Conservation (phyloP, 2,797 vertebrate species). For the Lateolabrax maculatus region DNA sequence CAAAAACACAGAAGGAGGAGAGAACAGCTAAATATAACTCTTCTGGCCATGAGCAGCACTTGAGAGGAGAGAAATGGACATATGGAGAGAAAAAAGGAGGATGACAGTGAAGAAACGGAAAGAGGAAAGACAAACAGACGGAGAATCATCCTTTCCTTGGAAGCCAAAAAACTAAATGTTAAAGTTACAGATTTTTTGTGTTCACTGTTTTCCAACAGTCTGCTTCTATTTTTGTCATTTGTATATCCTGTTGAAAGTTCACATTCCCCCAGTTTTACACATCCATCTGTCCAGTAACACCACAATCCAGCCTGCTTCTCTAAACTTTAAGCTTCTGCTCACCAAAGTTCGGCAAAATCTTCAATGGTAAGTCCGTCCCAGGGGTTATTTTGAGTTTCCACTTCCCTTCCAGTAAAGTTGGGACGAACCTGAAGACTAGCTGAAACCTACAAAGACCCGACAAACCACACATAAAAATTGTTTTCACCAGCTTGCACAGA, state of each 20-base stretch:
- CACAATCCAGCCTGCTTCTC: neutral
- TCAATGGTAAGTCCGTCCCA: too few relatives aligned
- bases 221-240: neutral
- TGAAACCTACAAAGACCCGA: neutral
- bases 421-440: neutral
- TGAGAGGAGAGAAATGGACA: slow-evolving; percentile 13
- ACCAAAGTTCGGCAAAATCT: too few relatives aligned
- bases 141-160: neutral
- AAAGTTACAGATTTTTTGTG: neutral
- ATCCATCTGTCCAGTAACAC: slow-evolving; percentile 4
- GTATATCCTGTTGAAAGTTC: neutral
- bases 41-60: slow-evolving; percentile 61
- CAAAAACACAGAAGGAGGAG: slow-evolving; percentile 61
- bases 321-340: neutral
- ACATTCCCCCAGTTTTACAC: neutral
- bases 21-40: slow-evolving; percentile 75
- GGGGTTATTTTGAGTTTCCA: neutral
- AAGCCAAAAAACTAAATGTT: neutral
- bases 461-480: neutral
- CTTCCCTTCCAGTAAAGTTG: neutral
- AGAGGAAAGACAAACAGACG: neutral
- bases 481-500: neutral
- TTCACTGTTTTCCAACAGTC: neutral
- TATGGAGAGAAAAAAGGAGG: neutral
- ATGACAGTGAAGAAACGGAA: neutral